These are phyloP conservation scores for Prolemur simus DNA, from an alignment of 2,113 vertebrate genomes.

Conservation along the genomic window DNA sequence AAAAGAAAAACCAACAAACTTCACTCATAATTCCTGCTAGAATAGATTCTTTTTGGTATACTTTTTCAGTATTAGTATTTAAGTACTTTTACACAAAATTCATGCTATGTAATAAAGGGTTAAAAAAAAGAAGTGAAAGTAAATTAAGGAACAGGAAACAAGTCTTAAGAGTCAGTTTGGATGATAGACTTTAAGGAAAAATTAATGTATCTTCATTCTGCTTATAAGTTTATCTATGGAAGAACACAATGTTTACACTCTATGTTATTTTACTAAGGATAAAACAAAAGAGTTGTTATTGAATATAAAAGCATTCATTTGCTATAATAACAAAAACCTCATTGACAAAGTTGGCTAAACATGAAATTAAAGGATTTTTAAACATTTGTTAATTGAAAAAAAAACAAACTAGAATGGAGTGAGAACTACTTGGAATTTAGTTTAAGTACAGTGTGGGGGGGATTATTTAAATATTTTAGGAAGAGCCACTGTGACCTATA, in stretches of 20 bases:
- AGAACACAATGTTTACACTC: not conserved
- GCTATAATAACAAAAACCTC: not conserved
- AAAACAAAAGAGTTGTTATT: not conserved
- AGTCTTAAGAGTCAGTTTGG: not conserved
- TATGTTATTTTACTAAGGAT: not conserved
- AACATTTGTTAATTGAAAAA: not conserved
- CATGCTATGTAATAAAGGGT: not conserved
- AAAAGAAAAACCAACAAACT: not conserved
- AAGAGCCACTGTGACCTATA: not conserved
- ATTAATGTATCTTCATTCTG: not conserved
- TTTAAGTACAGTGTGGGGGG: not conserved
- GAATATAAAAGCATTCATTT: not conserved
- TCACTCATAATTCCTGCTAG: not conserved
- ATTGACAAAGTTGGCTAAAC: not conserved
- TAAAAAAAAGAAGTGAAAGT: constrained; percentile 3
- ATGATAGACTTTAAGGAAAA: not conserved
- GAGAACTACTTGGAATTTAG: not conserved
- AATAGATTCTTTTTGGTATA: not conserved
- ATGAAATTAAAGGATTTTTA: not conserved
- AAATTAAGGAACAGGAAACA: not conserved
- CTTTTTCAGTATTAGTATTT: constrained; percentile 10
- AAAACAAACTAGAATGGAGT: not conserved
- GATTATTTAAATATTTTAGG: not conserved
- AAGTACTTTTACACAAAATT: not conserved
- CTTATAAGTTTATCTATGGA: not conserved